A percentile compares a stretch with the other conserved stretches of the same genome.
Conservation (phyloP, 2,797 vertebrate genomes). For the Alcedo atthis region DNA sequence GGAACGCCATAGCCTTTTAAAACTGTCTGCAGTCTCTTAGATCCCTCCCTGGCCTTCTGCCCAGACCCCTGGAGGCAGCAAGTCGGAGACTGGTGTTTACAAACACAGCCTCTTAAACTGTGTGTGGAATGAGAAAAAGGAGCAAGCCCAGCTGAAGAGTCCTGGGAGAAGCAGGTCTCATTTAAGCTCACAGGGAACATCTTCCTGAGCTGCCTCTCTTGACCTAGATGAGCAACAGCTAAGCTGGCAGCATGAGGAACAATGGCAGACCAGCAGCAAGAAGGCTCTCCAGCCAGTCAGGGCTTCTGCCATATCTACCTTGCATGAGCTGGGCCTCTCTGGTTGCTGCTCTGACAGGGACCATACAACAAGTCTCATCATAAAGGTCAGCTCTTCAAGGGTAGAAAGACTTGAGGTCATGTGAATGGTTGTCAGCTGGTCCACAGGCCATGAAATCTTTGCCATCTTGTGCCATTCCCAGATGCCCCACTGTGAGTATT, state of each 20-base stretch:
- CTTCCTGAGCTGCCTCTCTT: neutral
- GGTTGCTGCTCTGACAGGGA: neutral
- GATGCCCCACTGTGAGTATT: neutral
- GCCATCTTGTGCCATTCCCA: neutral
- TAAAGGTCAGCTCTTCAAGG: neutral
- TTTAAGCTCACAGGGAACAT: neutral
- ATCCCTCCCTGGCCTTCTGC: slow-evolving; percentile 35
- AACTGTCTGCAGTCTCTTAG: slow-evolving; percentile 43
- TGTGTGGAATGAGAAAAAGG: slow-evolving; percentile 27
- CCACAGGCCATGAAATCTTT: neutral
- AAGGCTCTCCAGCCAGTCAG: neutral
- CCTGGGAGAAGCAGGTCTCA: neutral
- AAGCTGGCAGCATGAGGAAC: neutral
- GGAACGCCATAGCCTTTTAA: slow-evolving; percentile 53
- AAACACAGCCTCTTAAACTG: slow-evolving; percentile 21
- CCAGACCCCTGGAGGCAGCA: neutral
- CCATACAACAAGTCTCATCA: neutral
- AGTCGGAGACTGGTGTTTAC: slow-evolving; percentile 39
- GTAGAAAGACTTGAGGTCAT: neutral
- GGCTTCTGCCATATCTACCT: neutral
- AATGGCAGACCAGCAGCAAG: neutral
- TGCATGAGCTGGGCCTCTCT: neutral
- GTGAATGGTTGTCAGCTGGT: neutral
- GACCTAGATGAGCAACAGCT: neutral
- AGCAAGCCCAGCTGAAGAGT: slow-evolving; percentile 3